Evolutionary conservation across 2,888 invertebrate genomes (phyloP).

Genomic region (Dorcus parallelipipedus): DNA sequence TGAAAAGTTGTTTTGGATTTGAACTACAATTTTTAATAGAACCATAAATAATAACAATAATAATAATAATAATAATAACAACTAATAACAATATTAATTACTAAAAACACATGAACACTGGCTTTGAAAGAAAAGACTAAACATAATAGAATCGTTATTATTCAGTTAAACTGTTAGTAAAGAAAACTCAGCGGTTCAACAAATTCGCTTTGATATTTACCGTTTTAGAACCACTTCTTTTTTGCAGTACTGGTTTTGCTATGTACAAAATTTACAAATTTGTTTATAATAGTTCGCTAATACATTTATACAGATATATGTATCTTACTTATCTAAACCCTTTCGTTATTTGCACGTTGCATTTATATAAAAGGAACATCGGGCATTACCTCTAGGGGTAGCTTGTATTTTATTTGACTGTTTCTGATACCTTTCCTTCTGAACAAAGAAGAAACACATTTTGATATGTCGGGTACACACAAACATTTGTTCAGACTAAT

Average conservation of each 20-base stretch:
- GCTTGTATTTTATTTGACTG: too few relatives aligned
- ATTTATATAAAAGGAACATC: conserved; percentile 16
- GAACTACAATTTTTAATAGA: too few relatives aligned
- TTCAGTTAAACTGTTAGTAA: not conserved
- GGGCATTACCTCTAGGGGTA: conserved; percentile 3
- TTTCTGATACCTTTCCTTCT: too few relatives aligned
- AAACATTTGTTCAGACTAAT: too few relatives aligned
- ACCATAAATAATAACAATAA: not conserved
- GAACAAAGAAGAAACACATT: too few relatives aligned
- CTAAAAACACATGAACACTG: conserved; percentile 1
- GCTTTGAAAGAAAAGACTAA: not conserved
- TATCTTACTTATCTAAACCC: not conserved
- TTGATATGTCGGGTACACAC: too few relatives aligned
- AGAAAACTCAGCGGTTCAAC: too few relatives aligned
- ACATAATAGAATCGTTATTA: not conserved
- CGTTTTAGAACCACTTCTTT: too few relatives aligned
- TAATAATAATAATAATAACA: conserved; percentile 4
- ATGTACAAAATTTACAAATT: conserved; percentile 11
- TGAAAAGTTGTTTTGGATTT: too few relatives aligned
- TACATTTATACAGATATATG: conserved; percentile 9
- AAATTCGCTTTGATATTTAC: too few relatives aligned
- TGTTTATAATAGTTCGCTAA: not conserved
- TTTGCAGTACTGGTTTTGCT: not conserved
- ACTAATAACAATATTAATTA: conserved; percentile 3
- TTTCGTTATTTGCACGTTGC: conserved; percentile 9